Conservation (phyloP, 2,113 vertebrate species). For the Psophia crepitans region DNA sequence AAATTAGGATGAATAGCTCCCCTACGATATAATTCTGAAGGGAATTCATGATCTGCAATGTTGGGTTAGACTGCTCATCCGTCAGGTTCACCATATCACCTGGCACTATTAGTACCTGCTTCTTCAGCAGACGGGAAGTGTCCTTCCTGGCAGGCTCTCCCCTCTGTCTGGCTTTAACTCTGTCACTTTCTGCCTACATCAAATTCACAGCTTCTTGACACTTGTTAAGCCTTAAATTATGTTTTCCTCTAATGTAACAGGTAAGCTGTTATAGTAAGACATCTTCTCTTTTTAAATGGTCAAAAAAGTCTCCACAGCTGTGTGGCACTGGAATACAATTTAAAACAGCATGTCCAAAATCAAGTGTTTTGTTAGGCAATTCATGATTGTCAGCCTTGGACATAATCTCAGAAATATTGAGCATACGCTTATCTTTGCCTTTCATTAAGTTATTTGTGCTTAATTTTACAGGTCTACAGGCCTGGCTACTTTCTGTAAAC, state of each 20-base stretch:
- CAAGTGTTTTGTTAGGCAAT: neutral
- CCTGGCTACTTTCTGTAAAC: neutral
- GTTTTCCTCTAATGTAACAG: neutral
- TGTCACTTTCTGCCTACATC: neutral
- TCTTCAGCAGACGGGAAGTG: neutral
- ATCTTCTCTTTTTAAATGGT: neutral
- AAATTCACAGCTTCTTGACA: neutral
- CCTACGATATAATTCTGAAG: neutral
- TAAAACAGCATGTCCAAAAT: neutral
- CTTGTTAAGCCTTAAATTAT: neutral
- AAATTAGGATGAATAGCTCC: neutral
- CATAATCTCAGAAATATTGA: neutral
- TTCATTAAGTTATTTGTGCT: neutral
- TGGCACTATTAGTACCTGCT: neutral
- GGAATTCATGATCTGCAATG: neutral
- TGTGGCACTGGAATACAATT: neutral
- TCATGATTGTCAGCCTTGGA: neutral
- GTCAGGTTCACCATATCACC: neutral
- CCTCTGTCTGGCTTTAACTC: neutral
- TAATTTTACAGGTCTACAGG: neutral
- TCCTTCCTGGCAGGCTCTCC: neutral
- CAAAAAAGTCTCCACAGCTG: neutral
- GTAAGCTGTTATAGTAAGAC: neutral
- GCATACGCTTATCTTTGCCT: neutral
- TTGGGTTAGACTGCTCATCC: neutral